Conservation (phyloP, 35 echinoderm and acorn worm species). For the Apostichopus californicus region DNA sequence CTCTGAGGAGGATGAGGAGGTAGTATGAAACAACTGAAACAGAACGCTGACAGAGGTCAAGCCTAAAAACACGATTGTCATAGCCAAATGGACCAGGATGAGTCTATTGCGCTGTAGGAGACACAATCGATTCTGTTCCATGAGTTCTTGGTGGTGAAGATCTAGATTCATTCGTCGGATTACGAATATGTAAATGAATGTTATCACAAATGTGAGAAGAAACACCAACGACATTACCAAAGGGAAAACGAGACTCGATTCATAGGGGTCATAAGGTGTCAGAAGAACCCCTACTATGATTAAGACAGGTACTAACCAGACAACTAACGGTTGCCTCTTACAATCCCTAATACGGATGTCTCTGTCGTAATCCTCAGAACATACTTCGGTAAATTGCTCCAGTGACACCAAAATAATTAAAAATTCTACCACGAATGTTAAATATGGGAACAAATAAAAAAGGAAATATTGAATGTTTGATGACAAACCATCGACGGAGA, state of each 20-base stretch:
- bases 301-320: not conserved
- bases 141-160: slow-evolving; percentile 11
- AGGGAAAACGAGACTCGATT: not conserved
- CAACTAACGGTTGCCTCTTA: not conserved
- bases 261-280: not conserved
- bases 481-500: not conserved
- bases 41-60: not conserved
- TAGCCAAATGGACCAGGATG: slow-evolving; percentile 24
- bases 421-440: slow-evolving; percentile 6
- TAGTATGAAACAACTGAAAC: not conserved
- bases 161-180: slow-evolving; percentile 37
- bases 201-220: slow-evolving; percentile 13
- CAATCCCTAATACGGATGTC: slow-evolving; percentile 32
- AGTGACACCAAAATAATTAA: not conserved
- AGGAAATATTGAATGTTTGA: not conserved
- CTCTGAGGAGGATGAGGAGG: not conserved
- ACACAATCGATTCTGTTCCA: not conserved
- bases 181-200: slow-evolving; percentile 16
- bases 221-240: not conserved
- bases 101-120: slow-evolving; percentile 14
- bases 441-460: slow-evolving; percentile 15
- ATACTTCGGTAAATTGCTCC: slow-evolving; percentile 18
- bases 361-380: slow-evolving; percentile 26
- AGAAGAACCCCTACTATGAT: slow-evolving; percentile 14
- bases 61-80: slow-evolving; percentile 33